phyloP scores from a whole-genome alignment of 2,113 vertebrate species.

The Bubo scandiacus region DNA sequence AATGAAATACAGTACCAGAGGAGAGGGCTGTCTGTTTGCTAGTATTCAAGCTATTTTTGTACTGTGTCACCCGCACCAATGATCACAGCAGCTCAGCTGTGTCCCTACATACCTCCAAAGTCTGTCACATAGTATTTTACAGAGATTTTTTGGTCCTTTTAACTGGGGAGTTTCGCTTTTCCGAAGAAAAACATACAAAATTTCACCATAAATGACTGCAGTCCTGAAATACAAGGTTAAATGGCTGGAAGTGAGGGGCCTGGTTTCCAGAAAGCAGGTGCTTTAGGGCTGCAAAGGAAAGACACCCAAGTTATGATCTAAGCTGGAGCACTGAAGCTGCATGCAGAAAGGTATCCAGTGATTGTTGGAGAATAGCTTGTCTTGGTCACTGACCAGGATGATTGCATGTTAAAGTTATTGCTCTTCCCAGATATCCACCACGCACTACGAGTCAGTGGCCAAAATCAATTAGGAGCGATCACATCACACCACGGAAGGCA shows the following conservation, averaged over 20 bases:
- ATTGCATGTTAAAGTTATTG: conserved; percentile 64
- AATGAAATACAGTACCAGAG: not conserved
- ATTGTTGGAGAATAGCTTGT: conserved; percentile 31
- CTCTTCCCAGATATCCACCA: conserved; percentile 37
- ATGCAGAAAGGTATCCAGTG: conserved; percentile 17
- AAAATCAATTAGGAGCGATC: conserved; percentile 38
- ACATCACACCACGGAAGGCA: not conserved
- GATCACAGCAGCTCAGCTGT: not conserved
- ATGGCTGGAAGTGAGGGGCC: not conserved
- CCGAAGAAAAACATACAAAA: not conserved
- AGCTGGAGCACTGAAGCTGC: not conserved
- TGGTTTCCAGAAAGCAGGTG: not conserved
- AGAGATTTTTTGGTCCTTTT: not conserved
- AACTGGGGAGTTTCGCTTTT: not conserved
- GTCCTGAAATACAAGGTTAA: not conserved
- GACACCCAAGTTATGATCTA: not conserved
- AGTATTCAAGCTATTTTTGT: not conserved
- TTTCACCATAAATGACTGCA: not conserved
- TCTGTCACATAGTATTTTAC: not conserved
- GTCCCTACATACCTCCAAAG: not conserved
- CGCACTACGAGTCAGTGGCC: not conserved
- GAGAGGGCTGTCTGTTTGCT: not conserved
- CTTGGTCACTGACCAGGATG: conserved; percentile 64
- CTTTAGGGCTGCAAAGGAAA: not conserved
- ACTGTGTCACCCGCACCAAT: not conserved